Percentiles rank a stretch among this genome's conserved stretches.
These are phyloP conservation scores for Drosophila nigrodunni DNA, from an alignment of 1,140 invertebrate species.

Conservation along the genomic window DNA sequence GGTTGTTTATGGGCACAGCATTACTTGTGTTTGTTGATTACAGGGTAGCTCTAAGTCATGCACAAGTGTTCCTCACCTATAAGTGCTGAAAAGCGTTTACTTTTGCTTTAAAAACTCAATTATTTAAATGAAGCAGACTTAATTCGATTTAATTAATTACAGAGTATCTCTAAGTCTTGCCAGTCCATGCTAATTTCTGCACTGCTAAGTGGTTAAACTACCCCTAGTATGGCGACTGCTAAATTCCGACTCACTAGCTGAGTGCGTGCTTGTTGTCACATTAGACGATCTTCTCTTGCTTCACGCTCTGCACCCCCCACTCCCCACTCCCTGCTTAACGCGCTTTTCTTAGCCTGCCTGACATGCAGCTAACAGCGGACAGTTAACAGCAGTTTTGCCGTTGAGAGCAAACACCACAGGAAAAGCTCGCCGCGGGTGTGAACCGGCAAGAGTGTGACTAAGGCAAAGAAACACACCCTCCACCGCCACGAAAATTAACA, in stretches of 20 bases:
- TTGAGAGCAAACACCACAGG: slow-evolving; percentile 14
- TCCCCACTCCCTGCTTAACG: too few species aligned
- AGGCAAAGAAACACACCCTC: not conserved
- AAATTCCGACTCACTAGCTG: not conserved
- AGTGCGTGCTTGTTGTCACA: slow-evolving; percentile 40
- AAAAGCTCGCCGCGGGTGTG: slow-evolving; percentile 23
- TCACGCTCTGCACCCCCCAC: not conserved
- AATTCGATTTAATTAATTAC: not conserved
- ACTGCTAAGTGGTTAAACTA: slow-evolving; percentile 8
- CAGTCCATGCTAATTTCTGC: not conserved
- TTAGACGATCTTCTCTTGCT: slow-evolving; percentile 1
- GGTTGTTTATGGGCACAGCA: too few species aligned
- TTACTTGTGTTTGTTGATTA: not conserved
- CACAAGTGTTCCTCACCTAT: not conserved
- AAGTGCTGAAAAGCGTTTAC: too few species aligned
- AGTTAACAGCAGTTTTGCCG: slow-evolving; percentile 21
- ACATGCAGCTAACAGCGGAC: slow-evolving; percentile 8
- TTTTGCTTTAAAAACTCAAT: not conserved
- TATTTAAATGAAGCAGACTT: not conserved
- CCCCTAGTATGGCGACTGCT: not conserved
- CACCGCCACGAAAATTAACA: slow-evolving; percentile 1
- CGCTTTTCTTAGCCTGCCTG: not conserved
- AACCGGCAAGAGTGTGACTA: not conserved
- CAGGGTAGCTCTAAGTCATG: not conserved
- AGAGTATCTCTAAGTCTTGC: slow-evolving; percentile 2